Evolutionary conservation across 2,888 invertebrate genomes (phyloP), one percentile per base, ranked within the genome.

Genomic region (Lepidocyrtoides sp.): DNA sequence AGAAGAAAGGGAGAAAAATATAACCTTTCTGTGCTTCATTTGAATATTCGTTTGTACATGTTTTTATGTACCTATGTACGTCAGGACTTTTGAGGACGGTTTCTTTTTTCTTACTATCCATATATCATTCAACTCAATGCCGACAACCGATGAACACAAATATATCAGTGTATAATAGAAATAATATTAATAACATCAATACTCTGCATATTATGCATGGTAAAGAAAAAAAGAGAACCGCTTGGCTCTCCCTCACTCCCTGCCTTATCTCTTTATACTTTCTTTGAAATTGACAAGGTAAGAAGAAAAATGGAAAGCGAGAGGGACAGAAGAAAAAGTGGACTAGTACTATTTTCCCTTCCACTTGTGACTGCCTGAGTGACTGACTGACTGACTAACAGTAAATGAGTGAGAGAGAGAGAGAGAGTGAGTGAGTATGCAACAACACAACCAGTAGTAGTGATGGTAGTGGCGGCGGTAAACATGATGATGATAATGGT

Each of bases 311-410:
- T 12, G 12, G 20, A 32, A 72, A 51, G 60, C 41, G 81, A 57
- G 57, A 36, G 32, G 20, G 79, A 83, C 48, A 66, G 14, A 66
- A 26, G 51, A 84, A 63, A 84, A 69, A 20, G 83, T 84, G 29
- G 83, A 17, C 48, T 84, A 66, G 66, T 66, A 69, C 20, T 84
- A 66, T 83, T 83, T 51, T 84, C 83, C 48, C 69, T 66, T 84
- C 66, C 51, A 69, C 83, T 84, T 84, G 66, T 84, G 66, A 82
- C 81, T 48, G 51, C 17, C 72, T 79, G 41, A 85, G 75, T 48
- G 51, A 72, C 72, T 79, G 41, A 85, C 85, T 63, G 79, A 77
- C 79, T 88, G 81, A 88, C 87, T 79, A 81, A 79, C 81, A 81
- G 81, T 81, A 79, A 81, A 81, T 88, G 87, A 88, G 79, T 51